Percentiles rank a stretch among this genome's conserved stretches.
Conservation (phyloP, 2,113 vertebrate species). For the Saccopteryx leptura region DNA sequence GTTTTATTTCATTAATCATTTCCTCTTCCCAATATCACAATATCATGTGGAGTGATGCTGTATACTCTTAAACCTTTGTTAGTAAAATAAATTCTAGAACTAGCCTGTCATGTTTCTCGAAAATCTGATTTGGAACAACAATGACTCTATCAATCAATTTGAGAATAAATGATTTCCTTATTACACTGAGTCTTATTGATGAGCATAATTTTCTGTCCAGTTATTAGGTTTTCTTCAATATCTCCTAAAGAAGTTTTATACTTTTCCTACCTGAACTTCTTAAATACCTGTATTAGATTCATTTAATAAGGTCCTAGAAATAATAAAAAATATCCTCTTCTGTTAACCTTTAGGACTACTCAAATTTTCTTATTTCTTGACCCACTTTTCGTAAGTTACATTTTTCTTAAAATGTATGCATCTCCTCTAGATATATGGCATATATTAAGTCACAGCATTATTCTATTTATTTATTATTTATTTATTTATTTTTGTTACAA, state of each 20-base stretch:
- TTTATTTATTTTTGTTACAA: too few relatives aligned
- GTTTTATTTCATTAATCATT: not conserved
- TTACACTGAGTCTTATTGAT: not conserved
- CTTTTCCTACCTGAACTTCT: not conserved
- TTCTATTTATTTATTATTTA: not conserved
- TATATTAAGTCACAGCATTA: not conserved
- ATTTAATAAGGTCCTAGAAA: not conserved
- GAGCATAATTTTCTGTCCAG: not conserved
- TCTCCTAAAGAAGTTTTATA: not conserved
- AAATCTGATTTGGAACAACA: not conserved
- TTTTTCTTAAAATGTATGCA: not conserved
- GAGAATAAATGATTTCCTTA: not conserved
- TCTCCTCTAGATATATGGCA: not conserved
- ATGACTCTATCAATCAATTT: not conserved
- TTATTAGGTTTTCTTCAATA: not conserved
- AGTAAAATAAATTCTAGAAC: conserved; percentile 15
- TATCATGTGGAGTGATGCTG: not conserved
- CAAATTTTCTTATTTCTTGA: not conserved
- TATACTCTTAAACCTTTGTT: not conserved
- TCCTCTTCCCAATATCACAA: not conserved
- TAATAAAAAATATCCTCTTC: not conserved
- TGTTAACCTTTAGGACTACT: not conserved
- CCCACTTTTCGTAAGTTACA: not conserved
- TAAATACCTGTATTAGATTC: not conserved
- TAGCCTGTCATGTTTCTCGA: not conserved